phyloP scores from a whole-genome alignment of 2,113 vertebrate genomes.

The Etheostoma spectabile region DNA sequence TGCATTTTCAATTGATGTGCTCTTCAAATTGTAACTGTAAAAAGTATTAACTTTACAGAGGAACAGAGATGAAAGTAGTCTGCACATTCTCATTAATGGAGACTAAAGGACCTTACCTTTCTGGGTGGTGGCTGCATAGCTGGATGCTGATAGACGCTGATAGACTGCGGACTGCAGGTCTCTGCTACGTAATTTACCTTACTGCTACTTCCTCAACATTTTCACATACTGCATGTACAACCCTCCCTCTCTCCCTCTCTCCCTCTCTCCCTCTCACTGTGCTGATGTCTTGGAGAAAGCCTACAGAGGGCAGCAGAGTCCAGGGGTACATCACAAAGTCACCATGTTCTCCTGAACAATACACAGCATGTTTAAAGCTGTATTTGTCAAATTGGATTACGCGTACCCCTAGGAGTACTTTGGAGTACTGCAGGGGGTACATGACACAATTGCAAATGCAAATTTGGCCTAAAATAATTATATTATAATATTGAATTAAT shows the following conservation, averaged over 20 bases:
- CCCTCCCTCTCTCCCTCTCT: background rate
- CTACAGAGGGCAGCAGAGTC: conserved; percentile 41
- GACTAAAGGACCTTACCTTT: conserved; percentile 65
- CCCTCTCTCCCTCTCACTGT: background rate
- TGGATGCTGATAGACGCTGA: background rate
- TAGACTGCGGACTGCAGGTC: background rate
- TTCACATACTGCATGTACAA: background rate
- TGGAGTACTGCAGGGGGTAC: no score
- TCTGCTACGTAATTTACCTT: background rate
- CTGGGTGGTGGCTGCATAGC: conserved; percentile 78
- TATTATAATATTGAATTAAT: no score
- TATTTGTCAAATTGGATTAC: no score
- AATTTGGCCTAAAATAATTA: no score
- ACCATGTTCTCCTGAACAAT: background rate
- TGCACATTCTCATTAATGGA: no score
- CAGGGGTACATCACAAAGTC: background rate
- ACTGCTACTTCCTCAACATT: conserved; percentile 42
- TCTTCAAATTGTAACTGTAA: background rate
- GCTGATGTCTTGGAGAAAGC: background rate
- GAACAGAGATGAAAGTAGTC: background rate
- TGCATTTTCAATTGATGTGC: background rate
- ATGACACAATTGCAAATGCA: no score
- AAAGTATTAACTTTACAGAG: background rate
- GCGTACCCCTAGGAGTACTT: no score
- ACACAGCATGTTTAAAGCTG: background rate